A percentile compares a stretch with the other conserved stretches of the same genome.
These are phyloP conservation scores for Chrysolophus pictus DNA, from an alignment of 2,797 vertebrate genomes.

Conservation along the genomic window DNA sequence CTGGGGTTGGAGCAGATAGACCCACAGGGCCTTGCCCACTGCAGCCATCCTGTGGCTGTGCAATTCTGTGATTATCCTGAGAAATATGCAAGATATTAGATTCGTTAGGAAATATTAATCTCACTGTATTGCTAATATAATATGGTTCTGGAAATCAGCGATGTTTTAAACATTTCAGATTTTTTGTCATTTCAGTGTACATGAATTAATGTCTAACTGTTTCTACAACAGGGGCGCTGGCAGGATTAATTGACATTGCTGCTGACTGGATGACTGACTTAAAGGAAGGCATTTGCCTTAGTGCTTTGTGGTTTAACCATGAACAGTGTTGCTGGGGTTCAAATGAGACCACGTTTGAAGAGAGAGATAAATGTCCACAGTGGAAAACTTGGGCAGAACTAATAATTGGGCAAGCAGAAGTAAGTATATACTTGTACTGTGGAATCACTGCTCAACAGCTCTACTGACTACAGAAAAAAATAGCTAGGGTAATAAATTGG, in stretches of 20 bases:
- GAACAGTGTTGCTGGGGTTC: conserved; percentile 99
- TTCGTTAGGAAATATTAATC: not conserved
- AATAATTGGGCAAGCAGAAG: conserved; percentile 97
- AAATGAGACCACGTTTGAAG: conserved; percentile 95
- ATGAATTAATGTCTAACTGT: not conserved
- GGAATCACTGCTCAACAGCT: not conserved
- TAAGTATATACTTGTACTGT: conserved; percentile 72
- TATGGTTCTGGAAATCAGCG: not conserved
- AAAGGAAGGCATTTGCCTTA: conserved; percentile 97
- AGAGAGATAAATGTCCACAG: conserved; percentile 96
- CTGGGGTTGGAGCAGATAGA: not conserved
- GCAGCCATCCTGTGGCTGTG: not conserved
- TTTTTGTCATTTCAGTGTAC: not conserved
- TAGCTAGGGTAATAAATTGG: not conserved
- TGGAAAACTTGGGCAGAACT: conserved; percentile 99
- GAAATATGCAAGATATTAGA: not conserved
- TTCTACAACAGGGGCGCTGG: conserved; percentile 88
- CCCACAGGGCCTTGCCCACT: not conserved
- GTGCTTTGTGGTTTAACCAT: conserved; percentile 97
- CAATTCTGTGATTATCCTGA: not conserved
- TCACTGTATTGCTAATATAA: not conserved
- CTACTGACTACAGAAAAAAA: not conserved
- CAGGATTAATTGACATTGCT: conserved; percentile 97
- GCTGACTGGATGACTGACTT: conserved; percentile 99
- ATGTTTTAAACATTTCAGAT: not conserved